Evolutionary conservation across 1,140 invertebrate species (phyloP).

Genomic region (Pentalonia nigronervosa): DNA sequence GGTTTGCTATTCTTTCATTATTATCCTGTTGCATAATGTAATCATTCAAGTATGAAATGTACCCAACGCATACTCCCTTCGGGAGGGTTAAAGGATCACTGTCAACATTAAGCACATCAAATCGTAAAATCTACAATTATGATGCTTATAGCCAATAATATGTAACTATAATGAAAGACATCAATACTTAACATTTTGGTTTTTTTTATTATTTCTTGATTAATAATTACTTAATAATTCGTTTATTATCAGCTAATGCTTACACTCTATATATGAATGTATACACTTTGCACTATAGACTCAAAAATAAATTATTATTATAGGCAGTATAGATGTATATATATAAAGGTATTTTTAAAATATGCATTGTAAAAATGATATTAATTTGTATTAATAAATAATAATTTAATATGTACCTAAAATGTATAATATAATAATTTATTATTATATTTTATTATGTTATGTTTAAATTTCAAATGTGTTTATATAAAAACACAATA

Average conservation of each 20-base stretch:
- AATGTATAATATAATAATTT: too few relatives aligned
- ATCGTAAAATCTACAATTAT: slow-evolving; percentile 23
- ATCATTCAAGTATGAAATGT: slow-evolving; percentile 42
- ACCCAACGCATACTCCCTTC: slow-evolving; percentile 11
- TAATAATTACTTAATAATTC: not conserved
- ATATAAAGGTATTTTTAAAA: not conserved
- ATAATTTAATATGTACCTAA: not conserved
- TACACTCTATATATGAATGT: not conserved
- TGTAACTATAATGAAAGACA: not conserved
- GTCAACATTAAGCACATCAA: slow-evolving; percentile 41
- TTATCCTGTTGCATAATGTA: slow-evolving; percentile 49
- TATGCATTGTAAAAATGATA: not conserved
- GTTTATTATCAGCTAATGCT: not conserved
- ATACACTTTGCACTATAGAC: not conserved
- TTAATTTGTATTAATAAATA: not conserved
- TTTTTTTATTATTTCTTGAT: not conserved
- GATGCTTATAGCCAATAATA: not conserved
- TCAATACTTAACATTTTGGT: not conserved
- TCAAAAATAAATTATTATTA: not conserved
- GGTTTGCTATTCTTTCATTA: slow-evolving; percentile 39
- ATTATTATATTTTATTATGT: too few relatives aligned
- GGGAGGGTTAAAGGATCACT: slow-evolving; percentile 53
- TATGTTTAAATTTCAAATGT: too few relatives aligned
- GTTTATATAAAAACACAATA: not conserved
- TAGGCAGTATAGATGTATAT: not conserved